Conservation (phyloP, 2,113 vertebrate genomes). For the Cyprinodon tularosa region DNA sequence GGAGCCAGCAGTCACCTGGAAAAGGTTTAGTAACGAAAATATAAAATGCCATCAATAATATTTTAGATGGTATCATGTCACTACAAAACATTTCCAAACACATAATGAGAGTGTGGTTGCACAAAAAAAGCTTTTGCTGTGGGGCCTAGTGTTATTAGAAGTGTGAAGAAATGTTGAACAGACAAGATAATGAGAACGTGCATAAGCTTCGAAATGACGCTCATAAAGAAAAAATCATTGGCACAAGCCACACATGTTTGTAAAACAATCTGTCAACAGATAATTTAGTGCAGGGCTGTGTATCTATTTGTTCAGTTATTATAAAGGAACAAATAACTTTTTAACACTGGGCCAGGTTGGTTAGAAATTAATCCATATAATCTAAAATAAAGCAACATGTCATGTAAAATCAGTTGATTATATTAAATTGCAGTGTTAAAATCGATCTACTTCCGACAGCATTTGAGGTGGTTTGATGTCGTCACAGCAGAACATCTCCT, state of each 20-base stretch:
- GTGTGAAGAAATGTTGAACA: not conserved
- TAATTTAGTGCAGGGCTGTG: not conserved
- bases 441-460: not conserved
- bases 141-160: not conserved
- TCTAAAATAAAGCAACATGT: too few species aligned
- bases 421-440: not conserved
- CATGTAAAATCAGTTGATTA: not conserved
- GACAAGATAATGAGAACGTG: not conserved
- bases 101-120: not conserved
- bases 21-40: not conserved
- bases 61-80: not conserved
- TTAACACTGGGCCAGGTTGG: too few species aligned
- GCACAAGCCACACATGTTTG: not conserved
- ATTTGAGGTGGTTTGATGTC: not conserved
- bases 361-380: too few species aligned
- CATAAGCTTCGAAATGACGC: too few species aligned
- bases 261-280: not conserved
- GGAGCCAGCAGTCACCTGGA: slow-evolving; percentile 92
- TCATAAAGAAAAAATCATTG: not conserved
- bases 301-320: not conserved
- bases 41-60: not conserved
- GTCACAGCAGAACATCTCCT: not conserved
- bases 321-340: not conserved
- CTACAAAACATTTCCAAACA: slow-evolving; percentile 1
- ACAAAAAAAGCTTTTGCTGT: not conserved